These are phyloP conservation scores for Hofmannophila pseudospretella DNA, from an alignment of 2,888 invertebrate genomes.

Conservation along the genomic window DNA sequence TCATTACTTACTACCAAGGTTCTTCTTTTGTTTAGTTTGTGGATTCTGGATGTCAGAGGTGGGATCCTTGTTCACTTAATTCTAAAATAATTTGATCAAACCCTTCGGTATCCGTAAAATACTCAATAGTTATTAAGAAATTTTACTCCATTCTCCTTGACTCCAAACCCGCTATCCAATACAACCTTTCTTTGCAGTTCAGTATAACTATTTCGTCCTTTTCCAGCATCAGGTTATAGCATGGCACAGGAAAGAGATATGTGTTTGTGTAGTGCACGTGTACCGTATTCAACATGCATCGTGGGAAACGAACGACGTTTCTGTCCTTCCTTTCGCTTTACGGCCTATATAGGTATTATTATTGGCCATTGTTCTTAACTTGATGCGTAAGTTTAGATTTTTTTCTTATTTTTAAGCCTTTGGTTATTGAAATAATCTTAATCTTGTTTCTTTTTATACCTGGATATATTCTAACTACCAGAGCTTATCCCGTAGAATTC, in stretches of 20 bases:
- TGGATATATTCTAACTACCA: too few species aligned
- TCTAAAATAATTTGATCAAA: too few species aligned
- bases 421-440: too few species aligned
- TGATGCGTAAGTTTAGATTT: slow-evolving; percentile 32
- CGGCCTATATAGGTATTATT: slow-evolving; percentile 31
- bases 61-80: too few species aligned
- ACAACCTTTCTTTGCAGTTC: neutral
- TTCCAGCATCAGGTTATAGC: slow-evolving; percentile 10
- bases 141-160: neutral
- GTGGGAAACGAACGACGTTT: slow-evolving; percentile 62
- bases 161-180: too few species aligned
- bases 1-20: slow-evolving; percentile 9
- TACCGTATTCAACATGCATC: slow-evolving; percentile 35
- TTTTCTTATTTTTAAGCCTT: too few species aligned
- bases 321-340: slow-evolving; percentile 61
- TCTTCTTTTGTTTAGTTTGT: slow-evolving; percentile 9
- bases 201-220: too few species aligned
- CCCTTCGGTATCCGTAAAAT: slow-evolving; percentile 31
- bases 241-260: slow-evolving; percentile 30
- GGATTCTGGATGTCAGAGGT: too few species aligned
- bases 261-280: slow-evolving; percentile 17
- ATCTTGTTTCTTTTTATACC: too few species aligned
- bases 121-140: neutral
- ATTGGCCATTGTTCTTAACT: slow-evolving; percentile 50
- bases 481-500: too few species aligned